A percentile compares a stretch with the other conserved stretches of the same genome.
phyloP scores from a whole-genome alignment of 2,888 invertebrate genomes.

The Barypeithes pellucidus region DNA sequence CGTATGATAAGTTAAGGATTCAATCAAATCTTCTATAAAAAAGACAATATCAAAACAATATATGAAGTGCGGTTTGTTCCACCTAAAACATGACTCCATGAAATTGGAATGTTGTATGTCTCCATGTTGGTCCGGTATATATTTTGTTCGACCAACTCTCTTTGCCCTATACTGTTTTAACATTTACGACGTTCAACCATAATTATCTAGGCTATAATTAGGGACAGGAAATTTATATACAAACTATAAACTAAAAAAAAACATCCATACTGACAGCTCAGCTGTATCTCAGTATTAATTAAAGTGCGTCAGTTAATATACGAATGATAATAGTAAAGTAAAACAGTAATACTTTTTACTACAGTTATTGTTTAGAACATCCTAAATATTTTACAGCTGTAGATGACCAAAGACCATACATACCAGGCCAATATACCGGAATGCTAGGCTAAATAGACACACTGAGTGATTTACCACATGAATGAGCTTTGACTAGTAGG shows the following conservation, averaged over 20 bases:
- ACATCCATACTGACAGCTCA: too few species aligned
- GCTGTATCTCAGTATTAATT: too few species aligned
- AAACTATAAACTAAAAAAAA: too few species aligned
- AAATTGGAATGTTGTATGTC: slow-evolving; percentile 4
- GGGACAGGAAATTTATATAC: neutral
- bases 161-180: neutral
- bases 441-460: slow-evolving; percentile 24
- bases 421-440: slow-evolving; percentile 14
- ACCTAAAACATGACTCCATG: neutral
- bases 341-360: too few species aligned
- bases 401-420: slow-evolving; percentile 26
- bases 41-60: neutral
- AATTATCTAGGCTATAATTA: neutral
- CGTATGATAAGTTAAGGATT: too few species aligned
- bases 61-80: neutral
- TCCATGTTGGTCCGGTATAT: neutral
- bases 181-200: neutral
- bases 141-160: neutral
- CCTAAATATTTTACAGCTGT: neutral
- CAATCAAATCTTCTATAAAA: too few species aligned
- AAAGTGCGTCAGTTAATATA: too few species aligned
- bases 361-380: neutral
- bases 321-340: too few species aligned
- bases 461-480: slow-evolving; percentile 35
- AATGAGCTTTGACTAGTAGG: slow-evolving; percentile 5